Evolutionary conservation across 92 coral and sea anemone genomes (phyloP).

Genomic region (Meandrina meandrites): DNA sequence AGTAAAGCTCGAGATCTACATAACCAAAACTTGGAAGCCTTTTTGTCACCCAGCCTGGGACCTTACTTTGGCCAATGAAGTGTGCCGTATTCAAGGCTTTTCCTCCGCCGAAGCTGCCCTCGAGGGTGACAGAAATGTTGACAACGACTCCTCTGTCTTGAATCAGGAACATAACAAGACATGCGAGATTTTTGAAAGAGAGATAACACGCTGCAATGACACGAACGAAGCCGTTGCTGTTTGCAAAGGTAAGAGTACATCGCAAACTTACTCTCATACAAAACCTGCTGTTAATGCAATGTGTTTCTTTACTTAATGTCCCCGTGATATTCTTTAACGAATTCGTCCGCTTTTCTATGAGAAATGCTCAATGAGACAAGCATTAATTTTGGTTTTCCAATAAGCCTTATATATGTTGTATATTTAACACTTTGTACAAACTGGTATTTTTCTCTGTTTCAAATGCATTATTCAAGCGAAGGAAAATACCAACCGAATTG

Average conservation of each 20-base stretch:
- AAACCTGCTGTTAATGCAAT: too few relatives aligned
- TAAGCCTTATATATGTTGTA: too few relatives aligned
- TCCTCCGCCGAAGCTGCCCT: not conserved
- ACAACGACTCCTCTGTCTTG: not conserved
- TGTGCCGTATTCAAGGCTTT: conserved; percentile 2
- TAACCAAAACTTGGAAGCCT: not conserved
- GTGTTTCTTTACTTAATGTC: too few relatives aligned
- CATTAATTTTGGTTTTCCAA: too few relatives aligned
- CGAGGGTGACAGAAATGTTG: not conserved
- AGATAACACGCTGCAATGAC: not conserved
- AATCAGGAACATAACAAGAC: not conserved
- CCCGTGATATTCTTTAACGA: too few relatives aligned
- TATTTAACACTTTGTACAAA: too few relatives aligned
- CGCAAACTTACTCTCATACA: too few relatives aligned
- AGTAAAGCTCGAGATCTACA: not conserved
- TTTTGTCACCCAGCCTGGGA: conserved; percentile 8
- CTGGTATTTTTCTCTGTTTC: too few relatives aligned
- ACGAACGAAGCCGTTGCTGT: not conserved
- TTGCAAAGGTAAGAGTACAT: not conserved
- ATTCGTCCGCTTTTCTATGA: too few relatives aligned
- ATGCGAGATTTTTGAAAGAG: not conserved
- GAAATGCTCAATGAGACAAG: too few relatives aligned
- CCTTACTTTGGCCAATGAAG: not conserved
- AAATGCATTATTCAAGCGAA: too few relatives aligned
- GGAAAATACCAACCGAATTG: too few relatives aligned